These are phyloP conservation scores for Drosophila miranda DNA, from an alignment of 1,140 invertebrate genomes.

Conservation along the genomic window DNA sequence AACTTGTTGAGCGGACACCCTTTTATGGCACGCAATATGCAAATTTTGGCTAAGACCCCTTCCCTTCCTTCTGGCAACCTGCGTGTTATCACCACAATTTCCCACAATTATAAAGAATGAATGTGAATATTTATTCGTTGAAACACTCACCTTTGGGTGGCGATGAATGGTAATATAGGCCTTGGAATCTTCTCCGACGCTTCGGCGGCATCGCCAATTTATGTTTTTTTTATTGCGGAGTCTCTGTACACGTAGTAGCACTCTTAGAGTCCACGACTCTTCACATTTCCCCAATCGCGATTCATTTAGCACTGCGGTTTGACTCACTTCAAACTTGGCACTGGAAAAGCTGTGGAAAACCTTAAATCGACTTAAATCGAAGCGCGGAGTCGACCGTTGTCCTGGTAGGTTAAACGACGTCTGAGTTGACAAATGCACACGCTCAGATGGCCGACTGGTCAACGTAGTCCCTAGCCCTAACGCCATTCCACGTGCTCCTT, in stretches of 20 bases:
- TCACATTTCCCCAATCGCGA: slow-evolving; percentile 56
- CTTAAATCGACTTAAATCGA: not conserved
- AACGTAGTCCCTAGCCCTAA: not conserved
- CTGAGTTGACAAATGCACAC: slow-evolving; percentile 43
- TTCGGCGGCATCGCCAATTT: slow-evolving; percentile 71
- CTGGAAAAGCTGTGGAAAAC: slow-evolving; percentile 10
- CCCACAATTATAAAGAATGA: slow-evolving; percentile 63
- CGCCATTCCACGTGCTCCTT: too few relatives aligned
- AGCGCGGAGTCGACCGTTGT: slow-evolving; percentile 36
- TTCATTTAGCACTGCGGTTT: slow-evolving; percentile 28
- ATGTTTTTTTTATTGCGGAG: not conserved
- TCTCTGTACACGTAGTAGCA: not conserved
- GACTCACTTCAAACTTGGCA: slow-evolving; percentile 25
- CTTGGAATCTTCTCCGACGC: slow-evolving; percentile 80
- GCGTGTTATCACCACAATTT: slow-evolving; percentile 62
- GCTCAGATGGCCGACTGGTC: slow-evolving; percentile 15
- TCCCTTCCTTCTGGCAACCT: not conserved
- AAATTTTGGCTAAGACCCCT: slow-evolving; percentile 59
- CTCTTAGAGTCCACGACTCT: slow-evolving; percentile 60
- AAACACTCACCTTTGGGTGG: slow-evolving; percentile 83
- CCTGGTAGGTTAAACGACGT: slow-evolving; percentile 68
- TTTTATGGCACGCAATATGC: slow-evolving; percentile 71
- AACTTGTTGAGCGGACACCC: slow-evolving; percentile 68
- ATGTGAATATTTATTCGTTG: slow-evolving; percentile 17
- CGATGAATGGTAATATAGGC: slow-evolving; percentile 84